phyloP scores from a whole-genome alignment of 37 sponge, comb jelly and placozoan genomes.

The Spongilla lacustris region DNA sequence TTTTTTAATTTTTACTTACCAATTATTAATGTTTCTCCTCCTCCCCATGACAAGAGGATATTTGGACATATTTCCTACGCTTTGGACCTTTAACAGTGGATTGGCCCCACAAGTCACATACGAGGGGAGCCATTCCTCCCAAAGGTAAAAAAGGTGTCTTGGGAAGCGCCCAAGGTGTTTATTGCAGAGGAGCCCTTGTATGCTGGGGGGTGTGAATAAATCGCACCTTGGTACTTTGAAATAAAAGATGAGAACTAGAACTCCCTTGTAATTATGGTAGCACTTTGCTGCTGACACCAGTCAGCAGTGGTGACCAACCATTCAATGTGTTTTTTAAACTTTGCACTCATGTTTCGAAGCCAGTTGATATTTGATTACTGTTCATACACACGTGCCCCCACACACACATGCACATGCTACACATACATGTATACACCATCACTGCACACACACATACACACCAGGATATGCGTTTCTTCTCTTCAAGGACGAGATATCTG shows the following conservation, averaged over 20 bases:
- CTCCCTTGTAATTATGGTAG: not conserved
- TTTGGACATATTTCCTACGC: slow-evolving; percentile 55
- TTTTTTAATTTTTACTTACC: not conserved
- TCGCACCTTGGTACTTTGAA: not conserved
- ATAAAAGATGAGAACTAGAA: not conserved
- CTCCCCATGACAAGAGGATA: slow-evolving; percentile 56
- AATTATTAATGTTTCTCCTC: not conserved
- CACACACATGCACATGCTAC: not conserved
- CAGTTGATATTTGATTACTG: not conserved
- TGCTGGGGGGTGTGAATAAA: not conserved
- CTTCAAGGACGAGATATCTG: slow-evolving; percentile 80
- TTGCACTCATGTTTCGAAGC: not conserved
- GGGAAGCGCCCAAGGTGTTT: not conserved
- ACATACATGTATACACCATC: not conserved
- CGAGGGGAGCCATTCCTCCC: slow-evolving; percentile 80
- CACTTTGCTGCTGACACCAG: too few relatives aligned
- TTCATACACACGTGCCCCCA: not conserved
- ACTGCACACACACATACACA: not conserved
- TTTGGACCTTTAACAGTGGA: slow-evolving; percentile 87
- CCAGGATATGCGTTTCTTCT: slow-evolving; percentile 92
- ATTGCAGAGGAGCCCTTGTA: not conserved
- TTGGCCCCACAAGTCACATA: slow-evolving; percentile 94
- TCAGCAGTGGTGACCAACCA: too few relatives aligned
- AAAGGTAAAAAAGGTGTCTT: slow-evolving; percentile 71
- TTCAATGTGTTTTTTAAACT: not conserved